Conservation (phyloP, 2,113 vertebrate genomes). For the Mormyrus lacerda region DNA sequence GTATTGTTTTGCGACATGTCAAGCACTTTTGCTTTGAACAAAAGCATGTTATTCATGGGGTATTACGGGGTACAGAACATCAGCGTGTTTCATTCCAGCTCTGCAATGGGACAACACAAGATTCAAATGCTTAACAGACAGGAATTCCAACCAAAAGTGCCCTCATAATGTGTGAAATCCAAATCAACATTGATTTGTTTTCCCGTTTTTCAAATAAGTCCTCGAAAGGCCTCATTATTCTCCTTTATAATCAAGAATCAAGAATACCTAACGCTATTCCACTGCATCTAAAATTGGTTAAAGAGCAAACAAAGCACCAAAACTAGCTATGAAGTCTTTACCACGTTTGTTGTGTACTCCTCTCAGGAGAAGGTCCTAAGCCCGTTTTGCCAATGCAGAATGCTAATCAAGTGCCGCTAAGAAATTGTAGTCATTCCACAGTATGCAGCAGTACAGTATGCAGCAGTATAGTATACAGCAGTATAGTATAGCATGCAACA, state of each 20-base stretch:
- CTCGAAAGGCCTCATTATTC: neutral
- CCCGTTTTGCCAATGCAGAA: neutral
- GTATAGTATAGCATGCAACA: neutral
- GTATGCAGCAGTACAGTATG: neutral
- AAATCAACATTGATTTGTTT: neutral
- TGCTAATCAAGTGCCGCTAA: neutral
- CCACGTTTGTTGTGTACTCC: neutral
- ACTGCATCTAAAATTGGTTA: neutral
- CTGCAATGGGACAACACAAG: slow-evolving; percentile 31
- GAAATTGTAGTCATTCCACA: neutral
- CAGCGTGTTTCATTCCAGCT: slow-evolving; percentile 13
- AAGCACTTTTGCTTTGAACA: slow-evolving; percentile 62
- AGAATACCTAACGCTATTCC: neutral
- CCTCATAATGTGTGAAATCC: neutral
- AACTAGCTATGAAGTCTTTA: neutral
- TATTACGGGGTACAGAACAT: slow-evolving; percentile 20
- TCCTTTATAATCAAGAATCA: neutral
- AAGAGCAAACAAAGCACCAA: neutral
- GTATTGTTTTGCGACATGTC: slow-evolving; percentile 58
- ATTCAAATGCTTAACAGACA: slow-evolving; percentile 28
- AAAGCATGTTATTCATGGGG: slow-evolving; percentile 50
- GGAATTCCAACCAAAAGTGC: slow-evolving; percentile 8
- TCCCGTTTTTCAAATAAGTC: neutral
- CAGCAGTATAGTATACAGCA: neutral
- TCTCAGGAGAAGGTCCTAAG: neutral